Percentiles rank a stretch among this genome's conserved stretches.
Conservation (phyloP, 2,888 invertebrate genomes). For the Oscheius myriophilus region DNA sequence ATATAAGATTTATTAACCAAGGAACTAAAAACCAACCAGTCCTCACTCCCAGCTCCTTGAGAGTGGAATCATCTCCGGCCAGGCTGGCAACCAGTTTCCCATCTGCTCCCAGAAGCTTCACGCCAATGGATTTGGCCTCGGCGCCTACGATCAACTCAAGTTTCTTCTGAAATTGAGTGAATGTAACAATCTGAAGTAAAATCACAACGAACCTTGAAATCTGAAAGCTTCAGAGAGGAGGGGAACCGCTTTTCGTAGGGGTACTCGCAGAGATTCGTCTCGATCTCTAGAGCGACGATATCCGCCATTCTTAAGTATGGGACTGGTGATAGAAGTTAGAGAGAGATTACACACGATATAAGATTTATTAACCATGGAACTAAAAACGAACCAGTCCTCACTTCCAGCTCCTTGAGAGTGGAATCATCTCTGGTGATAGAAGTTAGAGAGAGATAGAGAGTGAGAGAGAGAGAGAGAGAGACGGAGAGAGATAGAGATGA, state of each 20-base stretch:
- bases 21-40: constrained; percentile 39
- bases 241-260: constrained; percentile 57
- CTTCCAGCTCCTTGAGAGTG: constrained; percentile 48
- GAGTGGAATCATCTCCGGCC: constrained; percentile 40
- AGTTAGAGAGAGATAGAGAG: too few relatives aligned
- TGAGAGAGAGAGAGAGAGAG: too few relatives aligned
- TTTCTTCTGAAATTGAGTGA: constrained; percentile 40
- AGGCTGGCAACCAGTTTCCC: constrained; percentile 45
- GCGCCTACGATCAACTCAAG: constrained; percentile 58
- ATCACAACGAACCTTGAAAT: constrained; percentile 44
- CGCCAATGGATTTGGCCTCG: constrained; percentile 41
- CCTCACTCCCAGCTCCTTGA: constrained; percentile 51
- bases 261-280: constrained; percentile 53
- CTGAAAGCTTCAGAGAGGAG: constrained; percentile 32
- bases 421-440: constrained; percentile 45
- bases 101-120: constrained; percentile 45
- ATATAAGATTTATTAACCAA: neutral
- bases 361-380: neutral
- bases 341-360: neutral
- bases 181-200: neutral
- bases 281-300: constrained; percentile 35
- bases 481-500: too few relatives aligned
- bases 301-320: constrained; percentile 19
- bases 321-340: too few relatives aligned
- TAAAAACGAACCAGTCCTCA: constrained; percentile 47